Evolutionary conservation across 1,140 invertebrate species (phyloP), one percentile per base, ranked within the genome.

Genomic region (Calosoma granatense): DNA sequence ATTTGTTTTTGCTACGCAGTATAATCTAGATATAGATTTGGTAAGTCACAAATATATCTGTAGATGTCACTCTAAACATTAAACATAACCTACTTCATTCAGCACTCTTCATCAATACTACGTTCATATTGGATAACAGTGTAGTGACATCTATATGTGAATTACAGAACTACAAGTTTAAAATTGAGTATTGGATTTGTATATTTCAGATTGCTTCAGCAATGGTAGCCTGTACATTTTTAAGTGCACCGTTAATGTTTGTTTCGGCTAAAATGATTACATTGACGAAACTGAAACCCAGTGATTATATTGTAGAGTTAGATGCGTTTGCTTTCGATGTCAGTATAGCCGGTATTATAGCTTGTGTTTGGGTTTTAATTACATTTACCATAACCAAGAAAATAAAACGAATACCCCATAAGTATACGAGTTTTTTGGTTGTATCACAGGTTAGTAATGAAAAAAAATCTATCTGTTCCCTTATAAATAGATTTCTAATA

Each of bases 231-330:
- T 93, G 92, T 60, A 97, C 94, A 0, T 92, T 97, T 69, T 72
- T 97, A 26, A 94, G 92, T 11, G 94, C 91, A 1, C 94, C 94
- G 0, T 74, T 97, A 41, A 97, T 97, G 87, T 95, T 95, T 69
- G 80, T 96, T 30, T 96, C 94, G 0, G 93, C 93, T 3, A 92
- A 92, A 77, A 87, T 97, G 79, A 89, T 95, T 58, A 82, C 84
- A 12, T 77, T 92, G 20, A 85, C 83, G 54, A 82, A 83, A 61
- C 67, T 84, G 2, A 76, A 80, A 63, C 83, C 86, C 1, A 60
- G 72, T 11, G 80, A 88, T 68, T 89, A 89, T 72, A 75, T 89
- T 3, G 77, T 80, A 56, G 79, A 92, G 61, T 68, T 95, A n/a
- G 81, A 85, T 66, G 71, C 75, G 15, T 94, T 92, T 64, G 84